phyloP scores from a whole-genome alignment of 2,797 vertebrate genomes.

The Apodemus agrarius region DNA sequence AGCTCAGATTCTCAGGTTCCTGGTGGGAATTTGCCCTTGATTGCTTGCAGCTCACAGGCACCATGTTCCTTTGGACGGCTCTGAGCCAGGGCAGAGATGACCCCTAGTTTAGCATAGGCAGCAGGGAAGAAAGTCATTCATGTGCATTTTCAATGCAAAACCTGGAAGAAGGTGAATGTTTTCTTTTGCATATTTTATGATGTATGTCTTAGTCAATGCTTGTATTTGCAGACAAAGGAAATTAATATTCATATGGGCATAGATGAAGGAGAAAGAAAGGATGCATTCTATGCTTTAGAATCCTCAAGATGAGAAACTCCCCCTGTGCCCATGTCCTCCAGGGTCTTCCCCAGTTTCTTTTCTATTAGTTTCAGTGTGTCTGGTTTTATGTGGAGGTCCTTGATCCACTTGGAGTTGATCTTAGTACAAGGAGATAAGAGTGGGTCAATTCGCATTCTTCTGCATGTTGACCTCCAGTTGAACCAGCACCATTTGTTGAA shows the following conservation, averaged over 20 bases:
- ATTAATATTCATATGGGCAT: conserved; percentile 79
- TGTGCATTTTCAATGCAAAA: conserved; percentile 57
- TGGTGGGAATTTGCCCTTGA: conserved; percentile 45
- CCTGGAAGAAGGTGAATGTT: conserved; percentile 68
- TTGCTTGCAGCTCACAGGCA: background rate
- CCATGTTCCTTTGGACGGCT: background rate
- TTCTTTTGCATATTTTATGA: conserved; percentile 78
- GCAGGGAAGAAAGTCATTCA: background rate
- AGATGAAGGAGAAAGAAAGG: conserved; percentile 41
- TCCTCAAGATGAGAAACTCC: too few relatives aligned
- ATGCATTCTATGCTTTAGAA: conserved; percentile 14
- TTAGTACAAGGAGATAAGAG: too few relatives aligned
- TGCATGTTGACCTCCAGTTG: too few relatives aligned
- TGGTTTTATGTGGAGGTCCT: too few relatives aligned
- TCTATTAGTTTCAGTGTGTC: too few relatives aligned
- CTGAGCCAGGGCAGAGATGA: conserved; percentile 39
- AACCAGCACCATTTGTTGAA: too few relatives aligned
- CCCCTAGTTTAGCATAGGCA: background rate
- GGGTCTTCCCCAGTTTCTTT: too few relatives aligned
- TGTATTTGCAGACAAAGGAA: conserved; percentile 74
- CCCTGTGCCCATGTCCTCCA: too few relatives aligned
- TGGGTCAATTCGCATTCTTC: too few relatives aligned
- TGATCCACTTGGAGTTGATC: too few relatives aligned
- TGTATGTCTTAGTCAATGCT: conserved; percentile 74
- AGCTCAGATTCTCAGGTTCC: background rate